Conservation (phyloP, 1,140 invertebrate genomes). For the Zophobas morio region DNA sequence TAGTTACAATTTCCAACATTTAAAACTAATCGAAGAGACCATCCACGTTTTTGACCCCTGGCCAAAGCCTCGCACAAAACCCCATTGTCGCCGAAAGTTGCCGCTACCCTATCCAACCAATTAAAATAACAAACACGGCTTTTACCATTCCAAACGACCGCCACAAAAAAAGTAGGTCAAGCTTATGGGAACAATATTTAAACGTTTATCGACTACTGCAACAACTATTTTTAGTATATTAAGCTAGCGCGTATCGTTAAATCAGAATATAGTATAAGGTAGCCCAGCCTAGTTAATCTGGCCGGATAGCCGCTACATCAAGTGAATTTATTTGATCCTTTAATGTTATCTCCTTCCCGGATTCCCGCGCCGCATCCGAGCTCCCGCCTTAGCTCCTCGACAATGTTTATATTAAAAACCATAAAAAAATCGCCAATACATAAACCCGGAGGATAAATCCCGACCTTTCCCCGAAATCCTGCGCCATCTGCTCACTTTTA, state of each 20-base stretch:
- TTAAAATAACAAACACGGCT: background rate
- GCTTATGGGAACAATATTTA: constrained; percentile 7
- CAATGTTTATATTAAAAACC: background rate
- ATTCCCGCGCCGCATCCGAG: too few species aligned
- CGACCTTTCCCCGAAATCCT: background rate
- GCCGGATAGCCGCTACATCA: constrained; percentile 6
- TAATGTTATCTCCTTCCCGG: constrained; percentile 7
- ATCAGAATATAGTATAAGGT: background rate
- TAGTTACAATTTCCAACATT: too few species aligned
- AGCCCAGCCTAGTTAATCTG: constrained; percentile 4
- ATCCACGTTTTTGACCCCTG: too few species aligned
- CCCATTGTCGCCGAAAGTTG: too few species aligned
- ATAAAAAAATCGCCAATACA: background rate
- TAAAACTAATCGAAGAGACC: too few species aligned
- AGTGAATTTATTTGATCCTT: constrained; percentile 28
- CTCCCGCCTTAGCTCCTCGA: background rate
- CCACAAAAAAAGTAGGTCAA: background rate
- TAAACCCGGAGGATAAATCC: background rate
- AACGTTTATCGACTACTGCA: constrained; percentile 4
- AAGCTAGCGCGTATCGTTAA: background rate
- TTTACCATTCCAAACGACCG: background rate
- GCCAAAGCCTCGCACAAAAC: too few species aligned
- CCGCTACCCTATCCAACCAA: background rate
- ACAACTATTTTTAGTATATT: constrained; percentile 3
- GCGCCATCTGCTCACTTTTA: background rate